A percentile compares a stretch with the other conserved stretches of the same genome.
These are phyloP conservation scores for Diadumene lineata DNA, from an alignment of 92 coral and sea anemone genomes.

Conservation along the genomic window DNA sequence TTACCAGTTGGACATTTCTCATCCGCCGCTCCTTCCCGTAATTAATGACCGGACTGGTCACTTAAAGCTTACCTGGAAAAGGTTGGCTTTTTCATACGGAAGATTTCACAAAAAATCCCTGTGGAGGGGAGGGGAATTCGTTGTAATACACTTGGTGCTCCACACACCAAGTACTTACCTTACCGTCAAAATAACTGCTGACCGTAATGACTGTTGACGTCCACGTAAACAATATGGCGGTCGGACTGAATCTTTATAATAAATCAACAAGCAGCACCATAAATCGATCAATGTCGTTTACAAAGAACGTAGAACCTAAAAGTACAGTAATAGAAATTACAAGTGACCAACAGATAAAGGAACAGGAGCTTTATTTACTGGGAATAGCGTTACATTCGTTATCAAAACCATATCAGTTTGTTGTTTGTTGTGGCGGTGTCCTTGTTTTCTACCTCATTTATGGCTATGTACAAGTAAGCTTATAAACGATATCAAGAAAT, in stretches of 20 bases:
- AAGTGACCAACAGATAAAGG: slow-evolving; percentile 11
- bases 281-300: slow-evolving; percentile 39
- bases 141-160: neutral
- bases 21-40: no score
- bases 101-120: no score
- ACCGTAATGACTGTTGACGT: neutral
- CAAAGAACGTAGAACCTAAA: slow-evolving; percentile 14
- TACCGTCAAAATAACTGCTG: neutral
- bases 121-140: no score
- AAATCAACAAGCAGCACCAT: slow-evolving; percentile 24
- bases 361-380: slow-evolving; percentile 51
- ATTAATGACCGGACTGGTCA: no score
- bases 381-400: slow-evolving; percentile 74
- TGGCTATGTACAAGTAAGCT: slow-evolving; percentile 92
- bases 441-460: slow-evolving; percentile 87
- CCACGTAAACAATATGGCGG: slow-evolving; percentile 1
- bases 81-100: no score
- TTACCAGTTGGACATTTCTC: no score
- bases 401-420: slow-evolving; percentile 71
- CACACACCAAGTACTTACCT: neutral
- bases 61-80: no score
- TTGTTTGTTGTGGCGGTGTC: slow-evolving; percentile 89
- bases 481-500: no score
- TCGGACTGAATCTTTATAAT: slow-evolving; percentile 9
- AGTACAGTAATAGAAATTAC: slow-evolving; percentile 41